These are phyloP conservation scores for Heteropelma amictum DNA, from an alignment of 2,888 invertebrate genomes.

Conservation along the genomic window DNA sequence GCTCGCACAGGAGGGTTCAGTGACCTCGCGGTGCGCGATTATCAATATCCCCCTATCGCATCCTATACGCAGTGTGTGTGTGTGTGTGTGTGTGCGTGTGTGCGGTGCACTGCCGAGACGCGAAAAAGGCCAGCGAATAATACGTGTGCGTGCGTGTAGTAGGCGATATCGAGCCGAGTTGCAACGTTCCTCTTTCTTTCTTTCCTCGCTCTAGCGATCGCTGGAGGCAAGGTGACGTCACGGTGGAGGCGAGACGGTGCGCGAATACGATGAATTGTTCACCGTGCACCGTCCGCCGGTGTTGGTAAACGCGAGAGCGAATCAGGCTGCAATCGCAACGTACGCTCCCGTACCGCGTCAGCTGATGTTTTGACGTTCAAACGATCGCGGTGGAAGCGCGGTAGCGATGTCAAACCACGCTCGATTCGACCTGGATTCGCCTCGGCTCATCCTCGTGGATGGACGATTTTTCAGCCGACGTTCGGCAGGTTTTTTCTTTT, in stretches of 20 bases:
- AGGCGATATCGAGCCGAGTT: constrained; percentile 19
- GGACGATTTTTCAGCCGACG: background rate
- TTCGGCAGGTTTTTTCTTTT: background rate
- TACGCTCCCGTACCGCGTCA: constrained; percentile 23
- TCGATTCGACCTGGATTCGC: background rate
- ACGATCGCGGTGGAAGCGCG: constrained; percentile 2
- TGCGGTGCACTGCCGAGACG: background rate
- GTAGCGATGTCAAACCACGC: background rate
- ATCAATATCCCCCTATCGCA: constrained; percentile 46
- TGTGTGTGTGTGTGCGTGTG: background rate
- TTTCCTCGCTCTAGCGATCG: background rate
- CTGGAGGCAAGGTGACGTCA: constrained; percentile 43
- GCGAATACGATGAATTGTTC: constrained; percentile 15
- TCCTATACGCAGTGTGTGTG: constrained; percentile 18
- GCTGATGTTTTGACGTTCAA: constrained; percentile 37
- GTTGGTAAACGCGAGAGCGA: background rate
- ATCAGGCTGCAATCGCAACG: background rate
- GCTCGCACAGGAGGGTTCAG: constrained; percentile 30
- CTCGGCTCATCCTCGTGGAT: background rate
- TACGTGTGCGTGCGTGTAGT: background rate
- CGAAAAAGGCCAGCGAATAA: background rate
- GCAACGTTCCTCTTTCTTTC: constrained; percentile 17
- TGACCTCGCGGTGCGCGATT: constrained; percentile 45
- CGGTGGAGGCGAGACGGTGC: constrained; percentile 10
- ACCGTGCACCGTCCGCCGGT: background rate